Evolutionary conservation across 2,888 invertebrate genomes (phyloP), one percentile per base, ranked within the genome.

Genomic region (Amiota minor): DNA sequence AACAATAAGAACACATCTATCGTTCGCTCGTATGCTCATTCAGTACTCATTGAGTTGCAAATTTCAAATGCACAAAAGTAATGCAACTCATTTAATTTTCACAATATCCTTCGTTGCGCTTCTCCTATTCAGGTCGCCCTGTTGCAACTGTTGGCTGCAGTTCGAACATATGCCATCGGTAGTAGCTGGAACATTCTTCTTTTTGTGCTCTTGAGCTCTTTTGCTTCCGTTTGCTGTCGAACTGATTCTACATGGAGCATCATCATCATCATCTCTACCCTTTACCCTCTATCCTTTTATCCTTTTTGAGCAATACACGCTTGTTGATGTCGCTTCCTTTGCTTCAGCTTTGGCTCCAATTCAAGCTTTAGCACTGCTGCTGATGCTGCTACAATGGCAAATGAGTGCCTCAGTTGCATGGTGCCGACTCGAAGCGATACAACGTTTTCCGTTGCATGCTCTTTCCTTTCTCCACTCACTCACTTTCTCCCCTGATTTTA

Each of bases 51-150:
- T 82, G 84, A 83, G 82, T 85, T 82, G 82, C 84, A 82, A 82
- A 82, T 82, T 85, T 85, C 84, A 83, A 85, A 82, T 82, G 82
- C 82, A 82, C 82, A 82, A 82, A 85, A 82, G 82, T 82, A 85
- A 82, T 83, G 82, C 85, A 83, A 82, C 81, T 85, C 85, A 83
- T 83, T 83, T 83, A 83, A 85, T 85, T 83, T 83, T 80, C 80
- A 85, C 84, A 84, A 85, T 85, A 83, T 85, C 83, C 85, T 84
- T 35, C 81, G 85, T 20, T 47, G n/a, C 4, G 49, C 16, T 56
- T 70, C 35, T 56, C 73, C 61, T 65, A 49, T 59, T 12, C 35
- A 35, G 59, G 73, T 75, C 71, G 75, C 23, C 50, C 53, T 35
- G 67, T 68, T 53, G 50, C 67, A 68, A 16, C 45, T n/a, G 14